Conservation (phyloP, 2,797 vertebrate genomes). For the Margarornis squamiger region DNA sequence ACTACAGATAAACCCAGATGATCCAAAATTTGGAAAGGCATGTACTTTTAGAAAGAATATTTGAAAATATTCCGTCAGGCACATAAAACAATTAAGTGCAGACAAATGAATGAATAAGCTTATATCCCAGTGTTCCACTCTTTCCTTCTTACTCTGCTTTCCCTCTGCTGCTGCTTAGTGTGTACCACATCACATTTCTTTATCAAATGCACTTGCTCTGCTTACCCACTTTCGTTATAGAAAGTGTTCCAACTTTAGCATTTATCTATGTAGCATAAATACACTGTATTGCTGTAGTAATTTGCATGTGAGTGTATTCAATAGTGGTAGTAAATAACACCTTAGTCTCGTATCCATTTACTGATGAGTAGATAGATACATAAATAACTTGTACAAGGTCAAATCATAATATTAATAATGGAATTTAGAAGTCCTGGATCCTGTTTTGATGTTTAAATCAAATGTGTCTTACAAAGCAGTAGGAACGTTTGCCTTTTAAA, state of each 20-base stretch:
- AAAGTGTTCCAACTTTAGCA: neutral
- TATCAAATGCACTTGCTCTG: neutral
- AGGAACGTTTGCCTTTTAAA: neutral
- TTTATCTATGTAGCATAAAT: neutral
- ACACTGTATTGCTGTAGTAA: neutral
- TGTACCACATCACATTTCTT: neutral
- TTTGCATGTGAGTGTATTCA: neutral
- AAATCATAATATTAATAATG: neutral
- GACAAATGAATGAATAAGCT: neutral
- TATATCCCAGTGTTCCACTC: neutral
- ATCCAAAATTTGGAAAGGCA: neutral
- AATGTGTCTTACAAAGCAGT: neutral
- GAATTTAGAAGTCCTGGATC: neutral
- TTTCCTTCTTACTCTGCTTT: neutral
- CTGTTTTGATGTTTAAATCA: neutral
- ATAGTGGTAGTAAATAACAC: neutral
- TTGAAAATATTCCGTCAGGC: neutral
- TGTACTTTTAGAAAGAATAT: neutral
- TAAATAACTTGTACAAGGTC: neutral
- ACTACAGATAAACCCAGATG: neutral
- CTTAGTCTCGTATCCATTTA: neutral
- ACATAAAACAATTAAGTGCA: neutral
- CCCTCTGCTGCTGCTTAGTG: neutral
- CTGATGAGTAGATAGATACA: neutral
- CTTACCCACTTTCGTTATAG: neutral